These are phyloP conservation scores for Theonella swinhoei DNA, from an alignment of 37 sponge, comb jelly and placozoan species.

Conservation along the genomic window DNA sequence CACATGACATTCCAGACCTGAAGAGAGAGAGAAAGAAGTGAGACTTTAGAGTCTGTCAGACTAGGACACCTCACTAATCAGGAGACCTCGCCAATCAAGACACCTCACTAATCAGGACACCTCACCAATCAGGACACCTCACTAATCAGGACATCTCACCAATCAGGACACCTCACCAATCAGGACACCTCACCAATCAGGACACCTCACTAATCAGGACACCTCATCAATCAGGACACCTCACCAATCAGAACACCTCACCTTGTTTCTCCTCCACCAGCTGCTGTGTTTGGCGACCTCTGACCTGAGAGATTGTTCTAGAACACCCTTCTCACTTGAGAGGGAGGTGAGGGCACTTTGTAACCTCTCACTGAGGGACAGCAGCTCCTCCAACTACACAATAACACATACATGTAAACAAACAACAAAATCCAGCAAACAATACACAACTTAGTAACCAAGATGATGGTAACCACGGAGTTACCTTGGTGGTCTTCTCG, in stretches of 20 bases:
- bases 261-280: slow-evolving; percentile 39
- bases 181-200: no score
- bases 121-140: no score
- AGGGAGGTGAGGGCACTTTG: slow-evolving; percentile 25
- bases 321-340: slow-evolving; percentile 45
- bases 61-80: no score
- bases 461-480: not conserved
- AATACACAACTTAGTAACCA: not conserved
- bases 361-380: slow-evolving; percentile 20
- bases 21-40: not conserved
- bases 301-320: slow-evolving; percentile 24
- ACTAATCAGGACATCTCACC: no score
- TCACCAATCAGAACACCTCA: no score
- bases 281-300: slow-evolving; percentile 31
- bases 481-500: slow-evolving; percentile 5
- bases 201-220: no score
- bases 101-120: no score
- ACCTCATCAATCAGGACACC: no score
- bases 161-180: no score
- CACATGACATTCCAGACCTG: slow-evolving; percentile 16
- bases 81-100: no score
- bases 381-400: slow-evolving; percentile 25
- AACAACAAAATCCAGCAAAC: not conserved
- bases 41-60: no score
- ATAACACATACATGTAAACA: not conserved